Base-by-base conservation (phyloP, 2,888 invertebrate genomes). In the Fabriciana adippe region DNA sequence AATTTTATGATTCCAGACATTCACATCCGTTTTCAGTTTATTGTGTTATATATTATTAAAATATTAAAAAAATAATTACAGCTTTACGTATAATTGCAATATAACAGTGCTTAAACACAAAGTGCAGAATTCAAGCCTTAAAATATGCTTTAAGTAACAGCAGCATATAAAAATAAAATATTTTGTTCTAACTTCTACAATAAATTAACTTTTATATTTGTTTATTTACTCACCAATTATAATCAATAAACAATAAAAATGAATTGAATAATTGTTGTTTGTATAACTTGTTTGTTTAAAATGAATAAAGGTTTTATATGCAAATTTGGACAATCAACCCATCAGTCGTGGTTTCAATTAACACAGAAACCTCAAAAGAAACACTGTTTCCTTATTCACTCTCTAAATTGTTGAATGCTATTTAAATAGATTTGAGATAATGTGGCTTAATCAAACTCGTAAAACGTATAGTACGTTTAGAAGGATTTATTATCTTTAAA, bases 341-440 rank as follows among this genome's bases (percentile, higher is more conserved):
- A 77, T 79, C 77, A 76, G 80, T 78, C 81, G 79, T 76, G 78
- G 75, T 73, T 70, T 77, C 75, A 80, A 83, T 82, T 81, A 81
- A 79, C 80, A 79, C 72, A 73, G 73, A 81, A 78, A 82, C 80
- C 81, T 72, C 73, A 72, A 74, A 73, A 72, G 73, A 71, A 78
- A 78, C 79, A 74, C 73, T 72, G 63, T 69, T 72, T 74, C 75
- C 75, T 76, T 74, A 75, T 76, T 76, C 72, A 71, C 72, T 64
- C 62, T 56, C 54, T 45, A 62, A 55, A 31, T 47, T 47, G 54
- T 35, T 66, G 21, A 69, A 60, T 63, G 21, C 65, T 56, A 63
- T 55, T 55, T 54, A 56, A 59, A 60, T 67, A 48, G 68, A 71
- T 62, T 35, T 26, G 18, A 57, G 51, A 65, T 57, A 41, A 66